phyloP scores from a whole-genome alignment of 2,888 invertebrate species.

The Meteorus cinctellus region DNA sequence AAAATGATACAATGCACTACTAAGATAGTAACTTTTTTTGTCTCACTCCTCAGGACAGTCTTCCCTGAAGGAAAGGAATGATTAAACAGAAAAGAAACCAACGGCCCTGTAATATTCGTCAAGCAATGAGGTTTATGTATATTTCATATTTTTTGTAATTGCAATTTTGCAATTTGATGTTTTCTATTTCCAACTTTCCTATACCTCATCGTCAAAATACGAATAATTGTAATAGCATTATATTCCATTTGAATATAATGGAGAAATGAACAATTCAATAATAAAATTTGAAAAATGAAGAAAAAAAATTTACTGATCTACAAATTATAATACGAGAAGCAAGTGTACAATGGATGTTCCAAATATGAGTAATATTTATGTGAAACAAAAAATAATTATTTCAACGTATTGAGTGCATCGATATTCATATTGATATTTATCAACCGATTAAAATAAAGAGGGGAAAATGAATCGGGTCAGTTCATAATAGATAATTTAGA shows the following conservation, averaged over 20 bases:
- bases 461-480: not conserved
- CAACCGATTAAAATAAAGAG: constrained; percentile 9
- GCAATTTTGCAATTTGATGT: constrained; percentile 48
- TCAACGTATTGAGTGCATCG: constrained; percentile 21
- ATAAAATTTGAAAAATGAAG: constrained; percentile 13
- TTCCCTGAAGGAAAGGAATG: constrained; percentile 47
- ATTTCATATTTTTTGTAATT: constrained; percentile 44
- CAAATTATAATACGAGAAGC: constrained; percentile 49
- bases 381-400: constrained; percentile 23
- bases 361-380: constrained; percentile 50
- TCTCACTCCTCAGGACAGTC: constrained; percentile 42
- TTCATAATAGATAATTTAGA: constrained; percentile 23
- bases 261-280: not conserved
- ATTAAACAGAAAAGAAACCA: constrained; percentile 19
- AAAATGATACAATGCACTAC: constrained; percentile 23
- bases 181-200: constrained; percentile 48
- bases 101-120: constrained; percentile 7
- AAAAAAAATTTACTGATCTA: constrained; percentile 30
- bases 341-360: constrained; percentile 55
- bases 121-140: constrained; percentile 21
- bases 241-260: constrained; percentile 19
- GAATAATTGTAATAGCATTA: constrained; percentile 42
- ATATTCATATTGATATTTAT: constrained; percentile 33
- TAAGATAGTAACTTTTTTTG: constrained; percentile 43
- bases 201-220: constrained; percentile 40